phyloP scores from a whole-genome alignment of 2,797 vertebrate species.

The Rhinogobio ventralis region DNA sequence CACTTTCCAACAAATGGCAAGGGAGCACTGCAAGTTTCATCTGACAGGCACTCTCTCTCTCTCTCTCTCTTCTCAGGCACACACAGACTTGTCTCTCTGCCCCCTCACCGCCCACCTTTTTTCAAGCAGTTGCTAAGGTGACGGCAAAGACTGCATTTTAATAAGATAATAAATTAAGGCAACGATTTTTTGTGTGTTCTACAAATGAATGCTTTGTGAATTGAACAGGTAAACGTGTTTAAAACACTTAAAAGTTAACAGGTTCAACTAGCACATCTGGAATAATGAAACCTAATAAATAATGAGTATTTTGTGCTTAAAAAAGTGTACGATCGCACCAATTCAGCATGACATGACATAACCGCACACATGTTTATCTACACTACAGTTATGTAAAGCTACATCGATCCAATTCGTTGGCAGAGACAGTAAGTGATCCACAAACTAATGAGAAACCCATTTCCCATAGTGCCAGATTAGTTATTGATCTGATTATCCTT shows the following conservation, averaged over 20 bases:
- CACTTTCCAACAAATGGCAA: constrained; percentile 40
- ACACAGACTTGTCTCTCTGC: constrained; percentile 73
- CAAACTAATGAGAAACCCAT: not conserved
- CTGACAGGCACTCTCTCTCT: constrained; percentile 59
- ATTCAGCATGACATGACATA: not conserved
- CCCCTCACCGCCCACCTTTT: constrained; percentile 80
- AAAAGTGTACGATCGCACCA: not conserved
- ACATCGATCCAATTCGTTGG: constrained; percentile 36
- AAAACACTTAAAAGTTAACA: constrained; percentile 15
- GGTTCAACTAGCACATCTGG: not conserved
- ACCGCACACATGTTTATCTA: not conserved
- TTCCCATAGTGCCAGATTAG: constrained; percentile 20
- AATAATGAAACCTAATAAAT: not conserved
- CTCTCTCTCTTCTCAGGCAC: constrained; percentile 58
- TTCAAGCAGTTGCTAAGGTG: constrained; percentile 84
- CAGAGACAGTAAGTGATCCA: constrained; percentile 27
- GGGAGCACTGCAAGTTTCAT: constrained; percentile 22
- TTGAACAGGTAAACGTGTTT: constrained; percentile 32
- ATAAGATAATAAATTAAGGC: constrained; percentile 81
- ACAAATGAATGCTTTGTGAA: constrained; percentile 13
- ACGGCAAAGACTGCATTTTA: constrained; percentile 83
- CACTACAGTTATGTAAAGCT: constrained; percentile 39
- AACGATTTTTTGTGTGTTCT: constrained; percentile 67
- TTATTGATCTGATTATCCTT: constrained; percentile 42
- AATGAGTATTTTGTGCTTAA: not conserved